A percentile compares a stretch with the other conserved stretches of the same genome.
Evolutionary conservation across 2,888 invertebrate species (phyloP).

Genomic region (Eupsilia transversa): DNA sequence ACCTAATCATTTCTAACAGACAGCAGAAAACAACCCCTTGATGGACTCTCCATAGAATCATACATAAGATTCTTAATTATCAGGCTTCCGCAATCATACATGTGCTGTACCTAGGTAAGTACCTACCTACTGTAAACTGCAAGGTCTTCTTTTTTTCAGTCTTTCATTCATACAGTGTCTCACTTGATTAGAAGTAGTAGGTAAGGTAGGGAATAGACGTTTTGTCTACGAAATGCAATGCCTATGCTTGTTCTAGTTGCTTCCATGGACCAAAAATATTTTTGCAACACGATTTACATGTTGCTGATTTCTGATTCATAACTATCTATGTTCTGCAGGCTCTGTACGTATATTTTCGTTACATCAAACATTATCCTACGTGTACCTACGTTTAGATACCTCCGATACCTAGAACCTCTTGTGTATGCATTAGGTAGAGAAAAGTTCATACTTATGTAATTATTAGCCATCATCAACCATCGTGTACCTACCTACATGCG

Average conservation of each 20-base stretch:
- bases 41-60: background rate
- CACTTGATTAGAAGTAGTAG: no score
- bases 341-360: background rate
- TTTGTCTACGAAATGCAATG: background rate
- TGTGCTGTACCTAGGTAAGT: background rate
- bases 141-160: background rate
- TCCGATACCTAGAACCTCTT: background rate
- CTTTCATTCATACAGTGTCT: background rate
- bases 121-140: background rate
- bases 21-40: background rate
- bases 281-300: conserved; percentile 2
- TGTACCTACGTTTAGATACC: background rate
- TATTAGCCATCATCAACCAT: background rate
- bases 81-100: background rate
- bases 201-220: background rate
- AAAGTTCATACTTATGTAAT: background rate
- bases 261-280: background rate
- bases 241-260: background rate
- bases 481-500: no score
- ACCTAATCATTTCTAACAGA: background rate
- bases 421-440: background rate
- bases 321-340: conserved; percentile 31
- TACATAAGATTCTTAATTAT: background rate
- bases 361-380: no score
- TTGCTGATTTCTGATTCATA: conserved; percentile 22